phyloP scores from a whole-genome alignment of 2,888 invertebrate species.

The Macaria notata region DNA sequence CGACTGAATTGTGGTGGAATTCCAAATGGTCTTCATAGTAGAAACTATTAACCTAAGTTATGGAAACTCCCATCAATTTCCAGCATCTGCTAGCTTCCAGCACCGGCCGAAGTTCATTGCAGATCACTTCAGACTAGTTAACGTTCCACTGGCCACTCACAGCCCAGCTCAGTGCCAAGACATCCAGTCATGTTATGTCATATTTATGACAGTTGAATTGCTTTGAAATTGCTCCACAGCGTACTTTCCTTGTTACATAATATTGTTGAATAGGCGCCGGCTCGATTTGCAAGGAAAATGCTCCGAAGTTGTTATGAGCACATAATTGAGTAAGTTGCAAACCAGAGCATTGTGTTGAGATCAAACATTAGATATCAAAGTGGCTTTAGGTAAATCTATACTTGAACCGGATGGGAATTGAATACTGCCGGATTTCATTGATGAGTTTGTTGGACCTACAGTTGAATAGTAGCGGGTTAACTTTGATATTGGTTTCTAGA shows the following conservation, averaged over 20 bases:
- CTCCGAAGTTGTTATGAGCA: slow-evolving; percentile 13
- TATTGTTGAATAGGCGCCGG: slow-evolving; percentile 15
- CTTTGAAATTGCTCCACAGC: slow-evolving; percentile 22
- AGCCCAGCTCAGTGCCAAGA: slow-evolving; percentile 5
- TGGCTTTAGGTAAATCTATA: slow-evolving; percentile 1
- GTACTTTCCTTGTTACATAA: slow-evolving; percentile 19
- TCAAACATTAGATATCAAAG: slow-evolving; percentile 17
- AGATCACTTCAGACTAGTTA: no score
- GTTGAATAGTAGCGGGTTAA: no score
- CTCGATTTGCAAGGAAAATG: slow-evolving; percentile 21
- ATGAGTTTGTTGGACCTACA: no score
- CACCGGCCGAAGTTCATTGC: no score
- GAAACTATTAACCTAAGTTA: no score
- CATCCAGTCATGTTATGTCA: slow-evolving; percentile 18
- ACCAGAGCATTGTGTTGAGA: slow-evolving; percentile 16
- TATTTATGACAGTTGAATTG: slow-evolving; percentile 29
- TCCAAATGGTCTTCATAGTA: no score
- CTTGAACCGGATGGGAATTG: slow-evolving; percentile 1
- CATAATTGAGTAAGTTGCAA: slow-evolving; percentile 22
- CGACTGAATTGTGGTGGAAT: no score
- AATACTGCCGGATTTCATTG: slow-evolving; percentile 5
- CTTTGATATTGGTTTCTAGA: no score
- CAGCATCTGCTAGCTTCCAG: no score
- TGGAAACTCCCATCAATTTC: no score
- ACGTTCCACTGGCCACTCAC: no score